These are phyloP conservation scores for Tetrapedia diversipes DNA, from an alignment of 2,888 invertebrate genomes.

Conservation along the genomic window DNA sequence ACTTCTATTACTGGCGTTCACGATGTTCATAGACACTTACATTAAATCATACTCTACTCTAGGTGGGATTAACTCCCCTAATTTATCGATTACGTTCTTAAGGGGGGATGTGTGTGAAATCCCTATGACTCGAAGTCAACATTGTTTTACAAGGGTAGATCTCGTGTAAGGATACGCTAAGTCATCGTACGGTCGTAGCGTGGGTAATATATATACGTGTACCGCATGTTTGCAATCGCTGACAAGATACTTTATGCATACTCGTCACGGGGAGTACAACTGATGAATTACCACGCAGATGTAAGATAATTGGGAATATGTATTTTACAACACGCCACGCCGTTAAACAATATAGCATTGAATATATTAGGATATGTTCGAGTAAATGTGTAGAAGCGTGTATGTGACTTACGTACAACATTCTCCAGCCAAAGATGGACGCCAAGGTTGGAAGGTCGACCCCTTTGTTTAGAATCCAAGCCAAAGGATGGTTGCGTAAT, in stretches of 20 bases:
- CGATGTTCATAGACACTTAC: conserved; percentile 36
- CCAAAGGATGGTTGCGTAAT: background rate
- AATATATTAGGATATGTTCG: conserved; percentile 5
- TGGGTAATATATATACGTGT: conserved; percentile 43
- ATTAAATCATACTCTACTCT: conserved; percentile 67
- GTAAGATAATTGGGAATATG: conserved; percentile 24
- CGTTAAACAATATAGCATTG: background rate
- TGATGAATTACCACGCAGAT: conserved; percentile 32
- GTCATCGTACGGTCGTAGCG: conserved; percentile 11
- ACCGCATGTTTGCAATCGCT: conserved; percentile 55
- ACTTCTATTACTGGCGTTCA: background rate
- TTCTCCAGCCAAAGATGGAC: background rate
- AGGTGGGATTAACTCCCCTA: conserved; percentile 72
- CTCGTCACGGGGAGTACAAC: conserved; percentile 29
- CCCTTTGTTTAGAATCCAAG: background rate
- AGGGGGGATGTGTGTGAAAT: conserved; percentile 27
- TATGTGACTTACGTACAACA: conserved; percentile 2
- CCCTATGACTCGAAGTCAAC: conserved; percentile 56
- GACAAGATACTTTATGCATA: conserved; percentile 54
- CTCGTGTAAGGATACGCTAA: conserved; percentile 20
- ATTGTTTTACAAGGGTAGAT: conserved; percentile 47
- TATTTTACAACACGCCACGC: background rate
- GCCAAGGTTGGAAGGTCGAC: background rate
- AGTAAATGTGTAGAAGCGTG: background rate
- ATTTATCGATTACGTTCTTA: conserved; percentile 68